Conservation (phyloP, 1,140 invertebrate species). For the Rhopalosiphum padi region DNA sequence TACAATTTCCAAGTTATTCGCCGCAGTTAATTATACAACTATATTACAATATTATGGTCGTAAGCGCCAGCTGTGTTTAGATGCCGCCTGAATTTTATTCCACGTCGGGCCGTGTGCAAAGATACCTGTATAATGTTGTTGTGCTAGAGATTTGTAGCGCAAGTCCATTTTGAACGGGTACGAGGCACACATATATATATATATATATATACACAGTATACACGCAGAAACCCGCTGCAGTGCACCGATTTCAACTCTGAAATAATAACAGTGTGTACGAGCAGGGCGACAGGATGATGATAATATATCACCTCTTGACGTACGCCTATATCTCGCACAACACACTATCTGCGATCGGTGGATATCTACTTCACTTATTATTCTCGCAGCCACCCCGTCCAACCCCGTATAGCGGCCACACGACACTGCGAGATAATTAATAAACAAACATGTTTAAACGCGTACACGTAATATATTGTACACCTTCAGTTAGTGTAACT, state of each 20-base stretch:
- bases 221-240: not conserved
- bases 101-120: not conserved
- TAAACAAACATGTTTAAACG: too few species aligned
- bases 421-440: too few species aligned
- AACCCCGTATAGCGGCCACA: too few species aligned
- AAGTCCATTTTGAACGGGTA: not conserved
- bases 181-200: too few species aligned
- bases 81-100: not conserved
- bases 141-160: not conserved
- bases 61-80: not conserved
- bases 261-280: not conserved
- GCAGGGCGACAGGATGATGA: not conserved
- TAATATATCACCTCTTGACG: not conserved
- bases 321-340: not conserved
- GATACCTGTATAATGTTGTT: not conserved
- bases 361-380: too few species aligned
- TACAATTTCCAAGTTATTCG: slow-evolving; percentile 1
- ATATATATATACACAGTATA: too few species aligned
- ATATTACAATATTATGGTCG: slow-evolving; percentile 12
- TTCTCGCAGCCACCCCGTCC: too few species aligned
- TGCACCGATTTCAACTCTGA: not conserved
- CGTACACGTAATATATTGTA: too few species aligned
- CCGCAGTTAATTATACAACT: slow-evolving; percentile 8
- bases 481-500: not conserved
- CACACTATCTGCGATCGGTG: not conserved